These are phyloP conservation scores for Chinchilla lanigera DNA, from an alignment of 2,113 vertebrate genomes.

Conservation along the genomic window DNA sequence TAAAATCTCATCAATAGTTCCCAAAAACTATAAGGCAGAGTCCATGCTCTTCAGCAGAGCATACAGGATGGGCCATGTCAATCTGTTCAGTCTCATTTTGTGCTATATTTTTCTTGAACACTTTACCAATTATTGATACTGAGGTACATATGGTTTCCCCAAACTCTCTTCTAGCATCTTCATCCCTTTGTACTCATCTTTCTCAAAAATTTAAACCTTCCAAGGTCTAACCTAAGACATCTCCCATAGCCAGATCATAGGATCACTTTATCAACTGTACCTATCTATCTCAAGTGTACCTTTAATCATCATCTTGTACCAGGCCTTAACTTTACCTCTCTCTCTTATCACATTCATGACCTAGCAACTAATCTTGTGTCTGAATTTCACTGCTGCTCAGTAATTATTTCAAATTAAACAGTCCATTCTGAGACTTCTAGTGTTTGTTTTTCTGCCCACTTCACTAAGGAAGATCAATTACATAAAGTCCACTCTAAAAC, in stretches of 20 bases:
- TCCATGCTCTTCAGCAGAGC: not conserved
- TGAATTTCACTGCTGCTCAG: not conserved
- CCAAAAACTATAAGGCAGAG: not conserved
- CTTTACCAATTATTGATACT: not conserved
- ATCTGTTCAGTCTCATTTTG: not conserved
- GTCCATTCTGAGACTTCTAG: not conserved
- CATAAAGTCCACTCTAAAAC: not conserved
- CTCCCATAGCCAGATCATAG: not conserved
- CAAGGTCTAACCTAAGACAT: not conserved
- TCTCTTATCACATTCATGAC: slow-evolving; percentile 4
- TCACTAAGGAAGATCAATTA: slow-evolving; percentile 18
- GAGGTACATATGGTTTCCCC: not conserved
- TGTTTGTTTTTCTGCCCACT: not conserved
- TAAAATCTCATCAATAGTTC: not conserved
- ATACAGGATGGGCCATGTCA: not conserved
- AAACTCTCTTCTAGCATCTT: not conserved
- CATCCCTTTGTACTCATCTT: not conserved
- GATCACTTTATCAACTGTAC: not conserved
- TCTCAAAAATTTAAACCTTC: slow-evolving; percentile 27
- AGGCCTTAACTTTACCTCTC: not conserved
- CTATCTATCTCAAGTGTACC: not conserved
- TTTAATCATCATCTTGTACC: not conserved
- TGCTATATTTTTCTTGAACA: not conserved
- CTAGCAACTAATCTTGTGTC: not conserved
- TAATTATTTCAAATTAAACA: slow-evolving; percentile 31